Base-by-base conservation (phyloP, 1,140 invertebrate genomes). In the Eriosoma lanigerum region DNA sequence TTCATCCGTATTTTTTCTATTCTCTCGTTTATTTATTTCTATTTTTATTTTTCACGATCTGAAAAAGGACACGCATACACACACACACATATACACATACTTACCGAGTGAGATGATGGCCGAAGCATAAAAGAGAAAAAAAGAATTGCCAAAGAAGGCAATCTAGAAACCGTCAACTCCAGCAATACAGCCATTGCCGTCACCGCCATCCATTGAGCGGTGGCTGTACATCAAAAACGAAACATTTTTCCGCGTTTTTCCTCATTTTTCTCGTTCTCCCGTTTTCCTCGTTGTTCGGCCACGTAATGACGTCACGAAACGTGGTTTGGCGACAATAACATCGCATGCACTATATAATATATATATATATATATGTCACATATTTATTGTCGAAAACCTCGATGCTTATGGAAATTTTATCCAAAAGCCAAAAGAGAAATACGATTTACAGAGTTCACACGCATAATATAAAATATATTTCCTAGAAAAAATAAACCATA, bases 91-190 rank as follows among this genome's bases (percentile, higher is more conserved):
- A 1, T 9, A 6, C 66, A 10, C 68, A 17, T 1, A 19, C 19
- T 8, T n/a, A 73, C 19, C 13, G 15, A 38, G 29, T 24, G 38
- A 44, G 72, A 32, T 15, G 26, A 73, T 54, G 10, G 52, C n/a
- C 48, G 50, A 54, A 3, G 13, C 6, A 24, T 24, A 38, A 17
- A n/a, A 58, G 6, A 58, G 21, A 75, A 38, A 24, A 10, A 75
- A 38, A 75, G 6, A 76, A 76, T 38, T 17, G 3, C n/a, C 21
- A 8, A 48, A 17, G 66, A 68, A 46, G 15, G 52, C 52, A 76
- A 76, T 76, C 72, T 56, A 76, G 32, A 76, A 76, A 44, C 50
- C 72, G 72, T 75, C 72, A 75, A 56, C 72, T 75, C 32, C 21
- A 38, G n/a, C 38, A 15, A 72, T 52, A 52, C 38, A 46, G 3